Conservation (phyloP, 2,113 vertebrate genomes). For the Todiramphus saurophagus region DNA sequence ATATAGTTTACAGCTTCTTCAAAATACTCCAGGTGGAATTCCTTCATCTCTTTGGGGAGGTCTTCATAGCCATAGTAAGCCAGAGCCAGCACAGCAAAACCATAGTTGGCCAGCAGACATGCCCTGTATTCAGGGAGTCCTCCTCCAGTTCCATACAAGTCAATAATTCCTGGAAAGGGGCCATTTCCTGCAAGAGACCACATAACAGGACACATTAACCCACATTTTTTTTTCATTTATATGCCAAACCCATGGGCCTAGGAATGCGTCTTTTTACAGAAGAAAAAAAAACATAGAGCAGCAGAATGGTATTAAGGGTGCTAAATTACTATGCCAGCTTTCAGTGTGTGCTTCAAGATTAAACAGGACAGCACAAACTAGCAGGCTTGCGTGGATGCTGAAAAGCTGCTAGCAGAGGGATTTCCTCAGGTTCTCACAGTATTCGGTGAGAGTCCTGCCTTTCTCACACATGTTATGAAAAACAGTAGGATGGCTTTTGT, state of each 20-base stretch:
- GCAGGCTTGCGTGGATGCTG: not conserved
- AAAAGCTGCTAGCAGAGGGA: no score
- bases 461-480: no score
- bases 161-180: slow-evolving; percentile 84
- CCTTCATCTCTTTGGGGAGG: slow-evolving; percentile 73
- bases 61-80: slow-evolving; percentile 79
- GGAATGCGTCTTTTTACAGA: not conserved
- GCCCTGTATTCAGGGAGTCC: slow-evolving; percentile 81
- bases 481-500: no score
- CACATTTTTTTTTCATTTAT: not conserved
- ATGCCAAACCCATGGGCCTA: not conserved
- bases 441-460: no score
- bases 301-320: not conserved
- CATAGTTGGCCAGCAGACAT: slow-evolving; percentile 81
- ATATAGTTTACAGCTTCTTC: slow-evolving; percentile 84
- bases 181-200: slow-evolving; percentile 68
- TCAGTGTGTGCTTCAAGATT: not conserved
- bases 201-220: not conserved
- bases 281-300: not conserved
- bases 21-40: slow-evolving; percentile 85
- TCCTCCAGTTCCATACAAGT: slow-evolving; percentile 79
- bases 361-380: not conserved
- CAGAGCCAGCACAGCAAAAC: slow-evolving; percentile 83
- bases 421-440: no score
- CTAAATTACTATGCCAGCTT: not conserved